Evolutionary conservation across 1,140 invertebrate species (phyloP), one percentile per base, ranked within the genome.

Genomic region (Leptonema lineaticorne): DNA sequence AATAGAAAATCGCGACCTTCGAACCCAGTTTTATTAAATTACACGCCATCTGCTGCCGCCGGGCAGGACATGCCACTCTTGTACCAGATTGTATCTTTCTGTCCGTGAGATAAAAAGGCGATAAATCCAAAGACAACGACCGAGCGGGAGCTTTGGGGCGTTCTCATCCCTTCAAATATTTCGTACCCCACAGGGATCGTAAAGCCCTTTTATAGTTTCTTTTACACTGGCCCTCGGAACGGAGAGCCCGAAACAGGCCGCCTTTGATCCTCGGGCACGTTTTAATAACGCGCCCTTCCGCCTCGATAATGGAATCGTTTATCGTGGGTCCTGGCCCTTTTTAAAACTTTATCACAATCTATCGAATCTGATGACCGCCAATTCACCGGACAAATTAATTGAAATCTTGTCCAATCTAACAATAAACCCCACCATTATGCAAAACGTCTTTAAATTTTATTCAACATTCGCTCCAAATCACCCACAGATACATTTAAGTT

Each of bases 51-150:
- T 28, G 9, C 16, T 41, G 20, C 29, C 14, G 28, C 26, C 33
- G 18, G 8, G 16, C 33, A 16, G 11, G 29, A 9, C 30, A 27
- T 22, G 14, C 60, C 30, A n/a, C n/a, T n/a, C n/a, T 27, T 2
- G 8, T 3, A 9, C 41, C 22, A 50, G 62, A 64, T 64, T 50
- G 62, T 50, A 64, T 64, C 62, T 26, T 22, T 22, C 60, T n/a
- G n/a, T n/a, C 29, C 22, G 50, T 50, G 62, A 64, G 62, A 64
- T 64, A 64, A 64, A 64, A 64, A 64, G 62, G 62, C 62, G 45
- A 64, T 64, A 64, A 64, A 64, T 64, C 45, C 62, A 26, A 37
- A 16, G n/a, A n/a, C n/a, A n/a, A n/a, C n/a, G n/a, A n/a, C n/a
- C n/a, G n/a, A 5, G 30, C 30, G 30, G 11, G 11, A 33, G 5